Percentiles rank a stretch among this genome's conserved stretches.
These are phyloP conservation scores for Pogonocherus hispidulus DNA, from an alignment of 2,888 invertebrate genomes.

Conservation along the genomic window DNA sequence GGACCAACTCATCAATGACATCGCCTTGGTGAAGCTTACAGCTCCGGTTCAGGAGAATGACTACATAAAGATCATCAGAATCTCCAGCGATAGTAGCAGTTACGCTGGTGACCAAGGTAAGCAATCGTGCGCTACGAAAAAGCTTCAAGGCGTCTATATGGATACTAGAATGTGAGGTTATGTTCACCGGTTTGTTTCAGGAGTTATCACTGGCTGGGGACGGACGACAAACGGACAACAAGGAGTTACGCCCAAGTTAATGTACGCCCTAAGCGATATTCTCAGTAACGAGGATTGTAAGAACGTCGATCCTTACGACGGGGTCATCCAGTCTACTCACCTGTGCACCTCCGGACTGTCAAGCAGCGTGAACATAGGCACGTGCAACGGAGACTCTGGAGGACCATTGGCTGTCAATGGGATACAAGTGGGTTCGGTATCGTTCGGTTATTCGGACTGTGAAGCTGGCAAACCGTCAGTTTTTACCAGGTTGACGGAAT, in stretches of 20 bases:
- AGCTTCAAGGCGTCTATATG: too few species aligned
- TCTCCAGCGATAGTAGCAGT: constrained; percentile 39
- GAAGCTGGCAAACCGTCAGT: constrained; percentile 41
- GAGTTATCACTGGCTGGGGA: constrained; percentile 39
- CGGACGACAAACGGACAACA: constrained; percentile 28
- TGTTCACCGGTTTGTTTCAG: constrained; percentile 30
- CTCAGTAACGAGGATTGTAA: constrained; percentile 44
- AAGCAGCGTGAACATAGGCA: constrained; percentile 31
- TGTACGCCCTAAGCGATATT: constrained; percentile 37
- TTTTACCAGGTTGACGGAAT: constrained; percentile 43
- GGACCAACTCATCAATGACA: constrained; percentile 64
- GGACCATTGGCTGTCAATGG: constrained; percentile 48
- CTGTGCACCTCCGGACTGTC: constrained; percentile 37
- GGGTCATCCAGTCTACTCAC: constrained; percentile 38
- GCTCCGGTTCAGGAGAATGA: constrained; percentile 37
- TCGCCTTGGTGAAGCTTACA: constrained; percentile 60
- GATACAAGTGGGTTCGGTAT: constrained; percentile 48
- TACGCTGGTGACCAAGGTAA: constrained; percentile 39
- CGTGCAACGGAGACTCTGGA: constrained; percentile 52
- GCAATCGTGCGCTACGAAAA: neutral
- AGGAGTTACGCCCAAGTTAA: constrained; percentile 31
- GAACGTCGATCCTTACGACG: constrained; percentile 22
- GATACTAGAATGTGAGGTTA: too few species aligned
- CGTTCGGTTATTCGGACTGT: constrained; percentile 44
- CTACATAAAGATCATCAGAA: constrained; percentile 39